These are phyloP conservation scores for Phrynocephalus vlangalii DNA, from an alignment of 2,797 vertebrate species.

Conservation along the genomic window DNA sequence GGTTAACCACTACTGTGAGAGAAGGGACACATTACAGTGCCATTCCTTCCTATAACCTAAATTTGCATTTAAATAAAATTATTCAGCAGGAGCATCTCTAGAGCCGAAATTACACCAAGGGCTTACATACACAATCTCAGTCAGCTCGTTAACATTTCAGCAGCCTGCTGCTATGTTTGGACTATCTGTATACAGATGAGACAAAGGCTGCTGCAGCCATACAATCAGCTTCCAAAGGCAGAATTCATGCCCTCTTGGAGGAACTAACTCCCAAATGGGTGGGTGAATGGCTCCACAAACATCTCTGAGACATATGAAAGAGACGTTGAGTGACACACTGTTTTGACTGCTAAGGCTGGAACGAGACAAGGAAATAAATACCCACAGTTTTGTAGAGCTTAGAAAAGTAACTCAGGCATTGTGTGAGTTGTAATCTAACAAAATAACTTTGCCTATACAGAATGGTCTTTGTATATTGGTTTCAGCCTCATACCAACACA, in stretches of 20 bases:
- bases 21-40: background rate
- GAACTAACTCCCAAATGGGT: too few relatives aligned
- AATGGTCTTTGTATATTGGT: background rate
- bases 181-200: background rate
- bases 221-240: background rate
- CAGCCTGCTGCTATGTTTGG: background rate
- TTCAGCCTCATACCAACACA: background rate
- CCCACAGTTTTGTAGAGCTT: background rate
- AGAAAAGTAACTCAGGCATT: background rate
- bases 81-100: constrained; percentile 3
- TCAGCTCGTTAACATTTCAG: background rate
- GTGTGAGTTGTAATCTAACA: background rate
- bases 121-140: background rate
- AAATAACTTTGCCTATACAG: background rate
- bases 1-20: constrained; percentile 11
- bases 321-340: background rate
- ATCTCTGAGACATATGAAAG: background rate
- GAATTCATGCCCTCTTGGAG: background rate
- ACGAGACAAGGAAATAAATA: background rate
- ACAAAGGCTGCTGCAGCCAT: background rate
- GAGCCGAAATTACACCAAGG: background rate
- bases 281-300: too few relatives aligned
- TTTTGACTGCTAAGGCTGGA: background rate
- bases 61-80: constrained; percentile 31
- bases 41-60: constrained; percentile 1